These are phyloP conservation scores for Charanyca ferruginea DNA, from an alignment of 2,888 invertebrate species.

Conservation along the genomic window DNA sequence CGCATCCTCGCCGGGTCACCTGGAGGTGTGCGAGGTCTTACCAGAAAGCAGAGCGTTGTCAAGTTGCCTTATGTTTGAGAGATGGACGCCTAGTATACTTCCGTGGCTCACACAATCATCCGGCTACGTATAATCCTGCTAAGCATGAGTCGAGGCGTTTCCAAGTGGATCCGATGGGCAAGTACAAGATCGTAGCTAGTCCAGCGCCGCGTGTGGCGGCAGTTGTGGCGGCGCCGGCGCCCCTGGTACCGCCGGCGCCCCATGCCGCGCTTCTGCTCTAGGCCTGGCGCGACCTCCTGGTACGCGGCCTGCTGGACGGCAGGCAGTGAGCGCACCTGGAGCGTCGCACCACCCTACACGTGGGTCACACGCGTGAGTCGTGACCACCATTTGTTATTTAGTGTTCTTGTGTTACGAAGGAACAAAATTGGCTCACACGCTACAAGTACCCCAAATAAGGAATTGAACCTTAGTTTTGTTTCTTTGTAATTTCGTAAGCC, in stretches of 20 bases:
- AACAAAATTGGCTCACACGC: constrained; percentile 50
- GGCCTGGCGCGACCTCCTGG: constrained; percentile 91
- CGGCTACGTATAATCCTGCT: constrained; percentile 85
- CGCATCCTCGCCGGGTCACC: constrained; percentile 87
- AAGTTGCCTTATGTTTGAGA: constrained; percentile 86
- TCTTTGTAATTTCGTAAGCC: constrained; percentile 61
- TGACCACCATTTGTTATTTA: constrained; percentile 40
- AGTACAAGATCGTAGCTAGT: constrained; percentile 87
- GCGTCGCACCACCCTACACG: constrained; percentile 75
- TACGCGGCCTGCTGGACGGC: constrained; percentile 84
- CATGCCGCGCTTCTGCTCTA: constrained; percentile 86
- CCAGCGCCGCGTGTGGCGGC: constrained; percentile 70
- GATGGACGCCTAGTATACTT: constrained; percentile 89
- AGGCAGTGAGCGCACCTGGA: constrained; percentile 83
- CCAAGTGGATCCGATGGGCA: constrained; percentile 88
- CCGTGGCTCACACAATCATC: constrained; percentile 87
- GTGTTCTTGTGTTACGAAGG: constrained; percentile 43
- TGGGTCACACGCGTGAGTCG: constrained; percentile 31
- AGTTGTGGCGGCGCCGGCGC: constrained; percentile 69
- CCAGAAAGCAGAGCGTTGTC: constrained; percentile 88
- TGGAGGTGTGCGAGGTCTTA: constrained; percentile 89
- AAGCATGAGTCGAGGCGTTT: constrained; percentile 88
- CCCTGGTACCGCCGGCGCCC: constrained; percentile 79
- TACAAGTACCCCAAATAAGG: constrained; percentile 22
- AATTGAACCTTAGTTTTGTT: constrained; percentile 55